These are phyloP conservation scores for Isurus oxyrinchus DNA, from an alignment of 2,113 vertebrate genomes.

Conservation along the genomic window DNA sequence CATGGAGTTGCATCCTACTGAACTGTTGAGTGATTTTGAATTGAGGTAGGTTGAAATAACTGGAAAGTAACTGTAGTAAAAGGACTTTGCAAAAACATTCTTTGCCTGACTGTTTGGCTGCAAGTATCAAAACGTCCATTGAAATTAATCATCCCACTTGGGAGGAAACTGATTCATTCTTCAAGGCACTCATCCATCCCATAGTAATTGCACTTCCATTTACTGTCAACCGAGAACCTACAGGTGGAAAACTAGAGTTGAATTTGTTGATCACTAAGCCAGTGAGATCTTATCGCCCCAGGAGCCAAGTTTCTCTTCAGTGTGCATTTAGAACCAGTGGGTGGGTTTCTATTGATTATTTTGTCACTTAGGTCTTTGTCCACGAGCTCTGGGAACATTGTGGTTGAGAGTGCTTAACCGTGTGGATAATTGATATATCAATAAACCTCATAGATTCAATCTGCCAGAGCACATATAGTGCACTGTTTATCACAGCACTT, in stretches of 20 bases:
- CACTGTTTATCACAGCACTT: neutral
- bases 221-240: neutral
- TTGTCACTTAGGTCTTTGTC: neutral
- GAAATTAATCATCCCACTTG: neutral
- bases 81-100: neutral
- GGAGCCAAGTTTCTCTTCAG: neutral
- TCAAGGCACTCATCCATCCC: neutral
- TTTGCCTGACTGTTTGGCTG: neutral
- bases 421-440: neutral
- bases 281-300: neutral
- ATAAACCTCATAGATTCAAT: neutral
- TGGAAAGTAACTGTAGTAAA: neutral
- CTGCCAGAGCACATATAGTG: neutral
- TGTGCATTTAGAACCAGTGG: neutral
- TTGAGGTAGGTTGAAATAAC: neutral
- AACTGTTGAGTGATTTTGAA: neutral
- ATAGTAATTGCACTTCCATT: neutral
- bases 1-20: neutral
- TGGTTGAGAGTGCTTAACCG: neutral
- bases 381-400: neutral
- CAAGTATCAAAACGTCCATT: neutral
- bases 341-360: neutral
- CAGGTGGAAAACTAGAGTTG: neutral
- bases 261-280: neutral
- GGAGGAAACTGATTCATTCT: neutral